phyloP scores from a whole-genome alignment of 2,888 invertebrate genomes.

The Anaspis maculata region DNA sequence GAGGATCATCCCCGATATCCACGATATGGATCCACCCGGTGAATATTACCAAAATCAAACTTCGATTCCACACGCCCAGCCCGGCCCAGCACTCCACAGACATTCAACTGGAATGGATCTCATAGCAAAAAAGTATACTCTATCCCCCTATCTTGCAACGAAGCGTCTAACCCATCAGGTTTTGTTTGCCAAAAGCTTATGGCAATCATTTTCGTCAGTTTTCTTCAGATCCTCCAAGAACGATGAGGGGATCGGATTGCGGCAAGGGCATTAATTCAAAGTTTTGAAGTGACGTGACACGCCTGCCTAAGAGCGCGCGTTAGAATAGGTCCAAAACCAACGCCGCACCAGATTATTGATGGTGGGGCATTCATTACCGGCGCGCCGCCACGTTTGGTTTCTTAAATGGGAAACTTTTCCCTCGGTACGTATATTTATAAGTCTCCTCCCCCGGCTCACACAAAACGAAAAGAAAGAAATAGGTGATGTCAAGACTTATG shows the following conservation, averaged over 20 bases:
- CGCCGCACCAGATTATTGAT: slow-evolving; percentile 33
- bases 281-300: background rate
- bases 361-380: slow-evolving; percentile 32
- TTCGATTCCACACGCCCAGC: slow-evolving; percentile 6
- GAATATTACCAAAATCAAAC: slow-evolving; percentile 8
- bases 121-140: too few species aligned
- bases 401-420: slow-evolving; percentile 45
- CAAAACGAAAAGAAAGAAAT: slow-evolving; percentile 42
- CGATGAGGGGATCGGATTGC: slow-evolving; percentile 1
- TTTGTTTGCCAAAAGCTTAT: too few species aligned
- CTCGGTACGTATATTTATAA: slow-evolving; percentile 41
- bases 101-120: too few species aligned
- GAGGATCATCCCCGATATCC: too few species aligned
- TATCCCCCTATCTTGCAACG: too few species aligned
- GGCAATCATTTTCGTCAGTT: too few species aligned
- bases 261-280: background rate
- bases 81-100: too few species aligned
- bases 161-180: too few species aligned
- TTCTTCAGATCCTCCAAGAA: too few species aligned
- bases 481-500: slow-evolving; percentile 47
- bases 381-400: slow-evolving; percentile 37
- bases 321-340: too few species aligned
- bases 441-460: slow-evolving; percentile 40
- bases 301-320: too few species aligned
- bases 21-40: slow-evolving; percentile 11